Evolutionary conservation across 35 echinoderm and acorn worm genomes (phyloP).

Genomic region (Anneissia japonica): DNA sequence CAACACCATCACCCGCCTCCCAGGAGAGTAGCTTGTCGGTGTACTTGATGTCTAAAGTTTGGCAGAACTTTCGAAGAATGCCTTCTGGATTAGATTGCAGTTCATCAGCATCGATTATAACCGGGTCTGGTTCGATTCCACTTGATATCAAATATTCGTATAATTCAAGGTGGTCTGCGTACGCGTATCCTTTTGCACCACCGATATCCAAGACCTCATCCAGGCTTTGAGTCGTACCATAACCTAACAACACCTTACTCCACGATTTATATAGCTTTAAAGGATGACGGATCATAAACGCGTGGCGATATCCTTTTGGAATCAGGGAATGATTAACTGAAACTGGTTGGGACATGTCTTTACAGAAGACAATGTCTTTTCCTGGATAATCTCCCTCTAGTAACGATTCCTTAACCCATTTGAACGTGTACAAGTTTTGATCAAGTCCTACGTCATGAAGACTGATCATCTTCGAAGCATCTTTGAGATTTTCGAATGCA

Average conservation of each 20-base stretch:
- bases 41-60: slow-evolving; percentile 13
- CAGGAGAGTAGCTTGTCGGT: slow-evolving; percentile 13
- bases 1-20: slow-evolving; percentile 1
- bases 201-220: background rate
- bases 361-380: slow-evolving; percentile 24
- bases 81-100: slow-evolving; percentile 22
- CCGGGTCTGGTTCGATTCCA: slow-evolving; percentile 12
- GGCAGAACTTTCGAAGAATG: slow-evolving; percentile 21
- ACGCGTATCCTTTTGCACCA: background rate
- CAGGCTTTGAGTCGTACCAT: background rate
- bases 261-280: slow-evolving; percentile 3
- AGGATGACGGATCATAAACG: slow-evolving; percentile 32
- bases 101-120: slow-evolving; percentile 47
- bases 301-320: slow-evolving; percentile 14
- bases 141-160: background rate
- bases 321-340: background rate
- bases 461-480: background rate
- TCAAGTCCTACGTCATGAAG: background rate
- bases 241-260: background rate
- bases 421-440: background rate
- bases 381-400: slow-evolving; percentile 25
- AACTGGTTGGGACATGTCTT: slow-evolving; percentile 7
- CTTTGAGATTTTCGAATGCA: background rate
- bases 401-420: background rate
- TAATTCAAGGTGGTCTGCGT: background rate